Base-by-base conservation (phyloP, 2,797 vertebrate genomes). In the Neosalanx taihuensis region DNA sequence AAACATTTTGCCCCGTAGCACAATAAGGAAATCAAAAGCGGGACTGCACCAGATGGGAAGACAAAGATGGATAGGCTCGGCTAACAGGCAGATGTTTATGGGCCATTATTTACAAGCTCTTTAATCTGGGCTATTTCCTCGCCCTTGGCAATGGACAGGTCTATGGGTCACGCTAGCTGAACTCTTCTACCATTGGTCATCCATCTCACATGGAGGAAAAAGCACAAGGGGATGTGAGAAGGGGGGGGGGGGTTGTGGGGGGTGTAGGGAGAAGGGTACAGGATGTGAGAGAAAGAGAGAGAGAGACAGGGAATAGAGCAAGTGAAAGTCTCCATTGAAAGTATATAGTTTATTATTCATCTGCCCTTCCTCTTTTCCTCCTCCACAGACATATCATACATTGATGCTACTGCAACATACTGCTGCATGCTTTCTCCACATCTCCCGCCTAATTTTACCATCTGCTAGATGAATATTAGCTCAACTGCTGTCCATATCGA, bases 401-500 rank as follows among this genome's bases (percentile, higher is more conserved):
- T 81, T 72, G 74, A 87, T 84, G 84, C 79, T 68, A 37, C 78
- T 9, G 58, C 66, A 13, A 46, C 51, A 2, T 56, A 56, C 51
- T 46, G 67, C 57, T 72, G 72, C 72, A 72, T 72, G 76, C 63
- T 1, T 69, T n/a, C 51, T 56, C 51, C 51, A 17, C 46, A 75
- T 76, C 74, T 72, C 70, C 77, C 80, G 79, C 82, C 85, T 89
- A 85, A 89, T 91, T 89, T 86, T 87, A 86, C 87, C 90, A 89
- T 92, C 89, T 91, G 89, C 86, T 87, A 87, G 37, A 88, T 92
- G 87, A 91, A 92, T 91, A 90, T 91, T 90, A 90, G 86, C 88
- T 85, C 79, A 83, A 81, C 88, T 82, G 85, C 83, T 72, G 79
- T 87, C 79, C 64, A 59, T 82, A 92, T 93, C 80, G 90, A 94